phyloP scores from a whole-genome alignment of 2,888 invertebrate genomes.

The Morinoia aosen region DNA sequence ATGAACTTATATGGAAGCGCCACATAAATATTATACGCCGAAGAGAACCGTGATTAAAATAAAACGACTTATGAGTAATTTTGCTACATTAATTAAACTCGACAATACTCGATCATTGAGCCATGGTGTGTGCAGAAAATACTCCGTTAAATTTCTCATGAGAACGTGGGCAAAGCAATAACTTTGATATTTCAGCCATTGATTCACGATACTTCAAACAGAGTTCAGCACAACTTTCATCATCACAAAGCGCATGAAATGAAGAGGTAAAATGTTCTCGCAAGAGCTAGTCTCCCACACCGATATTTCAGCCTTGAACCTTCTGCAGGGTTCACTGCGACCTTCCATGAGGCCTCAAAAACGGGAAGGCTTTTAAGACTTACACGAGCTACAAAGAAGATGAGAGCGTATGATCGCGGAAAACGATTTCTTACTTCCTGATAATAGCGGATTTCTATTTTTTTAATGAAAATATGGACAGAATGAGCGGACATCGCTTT shows the following conservation, averaged over 20 bases:
- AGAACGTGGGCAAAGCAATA: neutral
- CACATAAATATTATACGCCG: neutral
- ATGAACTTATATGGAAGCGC: neutral
- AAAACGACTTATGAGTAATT: neutral
- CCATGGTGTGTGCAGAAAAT: neutral
- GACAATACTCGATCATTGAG: neutral
- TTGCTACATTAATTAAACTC: neutral
- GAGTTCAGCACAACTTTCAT: neutral
- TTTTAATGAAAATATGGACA: neutral
- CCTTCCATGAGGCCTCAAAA: neutral
- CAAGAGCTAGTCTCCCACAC: neutral
- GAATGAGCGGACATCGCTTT: no score
- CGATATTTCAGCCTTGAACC: neutral
- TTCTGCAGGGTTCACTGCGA: neutral
- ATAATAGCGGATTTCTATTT: neutral
- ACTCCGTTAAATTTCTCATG: neutral
- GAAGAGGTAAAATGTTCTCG: neutral
- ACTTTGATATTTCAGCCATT: neutral
- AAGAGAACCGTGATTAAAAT: neutral
- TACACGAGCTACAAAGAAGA: neutral
- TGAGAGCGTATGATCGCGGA: neutral
- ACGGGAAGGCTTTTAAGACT: neutral
- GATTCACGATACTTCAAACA: neutral
- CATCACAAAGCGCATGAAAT: neutral
- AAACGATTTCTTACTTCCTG: neutral